Evolutionary conservation across 1,140 invertebrate species (phyloP).

Genomic region (Zaprionus ghesquierei): DNA sequence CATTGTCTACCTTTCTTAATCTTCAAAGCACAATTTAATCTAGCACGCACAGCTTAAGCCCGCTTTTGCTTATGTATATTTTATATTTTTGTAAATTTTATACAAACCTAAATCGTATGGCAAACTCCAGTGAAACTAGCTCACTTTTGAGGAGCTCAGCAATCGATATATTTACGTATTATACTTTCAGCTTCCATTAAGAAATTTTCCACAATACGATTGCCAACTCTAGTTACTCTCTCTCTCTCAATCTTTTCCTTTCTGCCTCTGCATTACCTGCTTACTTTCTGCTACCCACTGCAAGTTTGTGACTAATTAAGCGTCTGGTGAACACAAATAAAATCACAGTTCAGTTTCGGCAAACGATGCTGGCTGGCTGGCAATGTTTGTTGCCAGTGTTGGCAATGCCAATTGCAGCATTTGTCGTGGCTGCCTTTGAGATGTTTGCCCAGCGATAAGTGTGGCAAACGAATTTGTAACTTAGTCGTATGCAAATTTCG

Average conservation of each 20-base stretch:
- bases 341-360: slow-evolving; percentile 6
- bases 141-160: no score
- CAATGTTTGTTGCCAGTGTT: not conserved
- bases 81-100: no score
- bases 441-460: slow-evolving; percentile 31
- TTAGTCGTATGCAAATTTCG: slow-evolving; percentile 40
- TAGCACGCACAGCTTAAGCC: no score
- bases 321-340: slow-evolving; percentile 4
- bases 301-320: slow-evolving; percentile 18
- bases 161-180: no score
- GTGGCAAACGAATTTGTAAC: slow-evolving; percentile 33
- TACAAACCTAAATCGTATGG: no score
- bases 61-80: no score
- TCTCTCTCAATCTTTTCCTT: not conserved
- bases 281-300: not conserved
- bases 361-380: not conserved
- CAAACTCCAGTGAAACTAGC: no score
- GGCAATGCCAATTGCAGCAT: slow-evolving; percentile 6
- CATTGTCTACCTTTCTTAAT: no score
- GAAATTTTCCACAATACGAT: not conserved
- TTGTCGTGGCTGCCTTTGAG: slow-evolving; percentile 37
- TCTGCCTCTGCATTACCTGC: not conserved
- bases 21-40: no score
- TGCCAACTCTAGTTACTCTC: not conserved
- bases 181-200: not conserved